These are phyloP conservation scores for Phaonia tiefii DNA, from an alignment of 2,888 invertebrate species.

Conservation along the genomic window DNA sequence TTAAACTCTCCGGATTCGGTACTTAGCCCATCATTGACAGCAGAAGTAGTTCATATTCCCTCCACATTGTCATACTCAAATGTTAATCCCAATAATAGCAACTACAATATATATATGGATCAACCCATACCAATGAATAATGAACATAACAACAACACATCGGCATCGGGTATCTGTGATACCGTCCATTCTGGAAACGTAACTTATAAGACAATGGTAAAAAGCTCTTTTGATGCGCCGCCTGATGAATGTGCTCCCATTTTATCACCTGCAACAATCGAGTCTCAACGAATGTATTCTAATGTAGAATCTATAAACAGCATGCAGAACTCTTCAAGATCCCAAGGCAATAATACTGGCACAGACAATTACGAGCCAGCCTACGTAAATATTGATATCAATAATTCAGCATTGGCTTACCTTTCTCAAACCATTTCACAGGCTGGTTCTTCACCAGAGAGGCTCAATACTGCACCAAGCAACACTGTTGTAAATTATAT, in stretches of 20 bases:
- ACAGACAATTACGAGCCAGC: conserved; percentile 72
- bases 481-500: conserved; percentile 79
- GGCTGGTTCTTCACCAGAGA: conserved; percentile 15
- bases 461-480: conserved; percentile 41
- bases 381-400: conserved; percentile 74
- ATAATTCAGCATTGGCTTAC: background rate
- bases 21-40: conserved; percentile 82
- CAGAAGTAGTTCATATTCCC: conserved; percentile 81
- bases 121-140: conserved; percentile 70
- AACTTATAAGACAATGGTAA: conserved; percentile 65
- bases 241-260: conserved; percentile 79
- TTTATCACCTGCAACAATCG: conserved; percentile 63
- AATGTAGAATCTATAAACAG: conserved; percentile 71
- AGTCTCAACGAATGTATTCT: conserved; percentile 75
- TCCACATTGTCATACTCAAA: conserved; percentile 63
- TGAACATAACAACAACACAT: conserved; percentile 71
- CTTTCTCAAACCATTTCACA: conserved; percentile 40
- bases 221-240: conserved; percentile 76
- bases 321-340: background rate
- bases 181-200: conserved; percentile 25
- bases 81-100: conserved; percentile 77
- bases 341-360: conserved; percentile 43
- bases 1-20: conserved; percentile 81
- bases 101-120: conserved; percentile 72
- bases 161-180: conserved; percentile 28